These are phyloP conservation scores for Sphaerophoria rueppellii DNA, from an alignment of 2,888 invertebrate genomes.

Conservation along the genomic window DNA sequence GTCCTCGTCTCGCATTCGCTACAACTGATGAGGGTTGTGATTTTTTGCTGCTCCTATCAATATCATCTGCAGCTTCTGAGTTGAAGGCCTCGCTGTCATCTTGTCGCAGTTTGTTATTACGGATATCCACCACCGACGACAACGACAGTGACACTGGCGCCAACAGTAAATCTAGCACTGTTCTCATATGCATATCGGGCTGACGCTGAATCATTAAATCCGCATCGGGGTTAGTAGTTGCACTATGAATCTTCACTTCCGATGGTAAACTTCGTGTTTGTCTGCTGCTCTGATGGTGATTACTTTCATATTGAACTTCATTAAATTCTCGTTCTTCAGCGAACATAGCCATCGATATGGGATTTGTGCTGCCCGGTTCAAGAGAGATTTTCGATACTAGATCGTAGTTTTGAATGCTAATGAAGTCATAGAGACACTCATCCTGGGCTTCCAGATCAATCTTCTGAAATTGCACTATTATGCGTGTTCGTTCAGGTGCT, in stretches of 20 bases:
- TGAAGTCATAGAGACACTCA: constrained; percentile 91
- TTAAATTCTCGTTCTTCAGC: constrained; percentile 71
- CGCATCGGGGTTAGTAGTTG: constrained; percentile 30
- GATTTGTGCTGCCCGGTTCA: constrained; percentile 77
- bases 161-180: constrained; percentile 28
- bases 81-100: constrained; percentile 46
- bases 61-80: constrained; percentile 1
- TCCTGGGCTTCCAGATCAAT: constrained; percentile 89
- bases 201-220: constrained; percentile 45
- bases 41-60: constrained; percentile 36
- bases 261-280: constrained; percentile 54
- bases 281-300: constrained; percentile 49
- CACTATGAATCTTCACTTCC: constrained; percentile 34
- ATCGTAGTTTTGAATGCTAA: constrained; percentile 84
- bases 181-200: constrained; percentile 55
- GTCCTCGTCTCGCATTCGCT: not conserved
- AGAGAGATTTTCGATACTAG: constrained; percentile 77
- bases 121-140: constrained; percentile 59
- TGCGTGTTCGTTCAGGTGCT: constrained; percentile 86
- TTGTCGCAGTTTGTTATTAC: constrained; percentile 47
- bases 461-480: constrained; percentile 87
- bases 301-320: constrained; percentile 71
- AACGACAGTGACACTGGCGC: constrained; percentile 29
- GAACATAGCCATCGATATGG: constrained; percentile 78
- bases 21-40: constrained; percentile 29